Evolutionary conservation across 1,140 invertebrate genomes (phyloP).

Genomic region (Drosophila nasuta): DNA sequence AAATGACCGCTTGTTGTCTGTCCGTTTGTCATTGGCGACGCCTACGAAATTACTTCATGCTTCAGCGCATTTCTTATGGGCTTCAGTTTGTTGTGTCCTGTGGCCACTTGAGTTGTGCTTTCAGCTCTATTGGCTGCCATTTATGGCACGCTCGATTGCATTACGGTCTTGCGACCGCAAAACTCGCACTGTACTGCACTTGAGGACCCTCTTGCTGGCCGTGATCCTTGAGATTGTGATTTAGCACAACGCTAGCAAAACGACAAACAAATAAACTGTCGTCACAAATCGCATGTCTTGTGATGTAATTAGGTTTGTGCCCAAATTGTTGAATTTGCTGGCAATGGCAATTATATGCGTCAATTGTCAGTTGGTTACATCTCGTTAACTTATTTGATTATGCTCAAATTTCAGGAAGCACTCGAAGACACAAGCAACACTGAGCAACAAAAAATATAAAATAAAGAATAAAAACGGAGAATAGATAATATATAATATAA

Average conservation of each 20-base stretch:
- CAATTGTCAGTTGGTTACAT: constrained; percentile 76
- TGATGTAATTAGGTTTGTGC: constrained; percentile 76
- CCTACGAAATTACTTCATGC: constrained; percentile 64
- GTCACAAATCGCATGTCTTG: constrained; percentile 31
- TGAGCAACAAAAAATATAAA: background rate
- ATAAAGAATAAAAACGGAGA: background rate
- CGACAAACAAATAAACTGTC: constrained; percentile 50
- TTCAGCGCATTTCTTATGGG: constrained; percentile 61
- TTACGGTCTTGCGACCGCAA: constrained; percentile 58
- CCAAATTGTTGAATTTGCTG: constrained; percentile 62
- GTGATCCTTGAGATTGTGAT: constrained; percentile 48
- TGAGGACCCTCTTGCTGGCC: constrained; percentile 18
- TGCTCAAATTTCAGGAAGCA: constrained; percentile 60
- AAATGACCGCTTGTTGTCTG: background rate
- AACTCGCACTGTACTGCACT: constrained; percentile 19
- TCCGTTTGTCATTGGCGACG: constrained; percentile 45
- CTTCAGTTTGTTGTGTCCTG: constrained; percentile 4
- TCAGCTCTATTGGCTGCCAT: constrained; percentile 76
- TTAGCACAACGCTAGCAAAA: constrained; percentile 36
- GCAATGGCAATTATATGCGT: constrained; percentile 72
- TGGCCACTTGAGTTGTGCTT: constrained; percentile 77
- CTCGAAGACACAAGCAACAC: constrained; percentile 11
- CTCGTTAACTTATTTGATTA: constrained; percentile 81
- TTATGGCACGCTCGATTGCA: constrained; percentile 66
- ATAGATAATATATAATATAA: background rate